Percentiles rank a stretch among this genome's conserved stretches.
These are phyloP conservation scores for Gymnopithys bicolor DNA, from an alignment of 2,797 vertebrate species.

Conservation along the genomic window DNA sequence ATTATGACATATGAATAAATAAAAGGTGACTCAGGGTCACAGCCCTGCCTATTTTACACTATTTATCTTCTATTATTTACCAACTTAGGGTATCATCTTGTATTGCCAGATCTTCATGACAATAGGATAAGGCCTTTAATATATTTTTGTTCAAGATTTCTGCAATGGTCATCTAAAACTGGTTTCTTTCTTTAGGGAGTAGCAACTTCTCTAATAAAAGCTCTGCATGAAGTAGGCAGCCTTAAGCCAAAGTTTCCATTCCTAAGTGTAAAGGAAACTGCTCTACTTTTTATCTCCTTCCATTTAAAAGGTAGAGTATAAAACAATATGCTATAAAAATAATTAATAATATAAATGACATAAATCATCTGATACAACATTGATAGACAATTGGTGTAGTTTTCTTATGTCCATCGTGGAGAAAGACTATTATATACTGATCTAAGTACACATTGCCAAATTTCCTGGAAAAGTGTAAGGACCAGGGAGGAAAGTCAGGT, in stretches of 20 bases:
- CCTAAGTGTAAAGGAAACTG: constrained; percentile 85
- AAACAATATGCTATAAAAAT: background rate
- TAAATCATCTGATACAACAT: background rate
- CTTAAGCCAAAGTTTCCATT: constrained; percentile 96
- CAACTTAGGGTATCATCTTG: background rate
- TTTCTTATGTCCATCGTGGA: background rate
- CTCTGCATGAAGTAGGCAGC: constrained; percentile 90
- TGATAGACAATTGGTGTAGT: background rate
- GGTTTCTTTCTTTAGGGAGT: constrained; percentile 80
- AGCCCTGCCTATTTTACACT: background rate
- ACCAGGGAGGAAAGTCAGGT: background rate
- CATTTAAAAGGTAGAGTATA: constrained; percentile 91
- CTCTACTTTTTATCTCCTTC: constrained; percentile 87
- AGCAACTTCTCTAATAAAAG: constrained; percentile 89
- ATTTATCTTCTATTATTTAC: background rate
- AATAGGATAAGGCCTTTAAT: background rate
- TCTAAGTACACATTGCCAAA: background rate
- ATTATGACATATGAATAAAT: background rate
- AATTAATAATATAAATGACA: background rate
- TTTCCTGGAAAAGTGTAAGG: background rate
- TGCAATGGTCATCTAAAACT: background rate
- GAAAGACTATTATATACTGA: background rate
- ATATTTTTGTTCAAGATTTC: background rate
- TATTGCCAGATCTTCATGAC: background rate
- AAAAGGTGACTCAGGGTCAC: background rate